These are phyloP conservation scores for Ictalurus furcatus DNA, from an alignment of 2,113 vertebrate genomes.

Conservation along the genomic window DNA sequence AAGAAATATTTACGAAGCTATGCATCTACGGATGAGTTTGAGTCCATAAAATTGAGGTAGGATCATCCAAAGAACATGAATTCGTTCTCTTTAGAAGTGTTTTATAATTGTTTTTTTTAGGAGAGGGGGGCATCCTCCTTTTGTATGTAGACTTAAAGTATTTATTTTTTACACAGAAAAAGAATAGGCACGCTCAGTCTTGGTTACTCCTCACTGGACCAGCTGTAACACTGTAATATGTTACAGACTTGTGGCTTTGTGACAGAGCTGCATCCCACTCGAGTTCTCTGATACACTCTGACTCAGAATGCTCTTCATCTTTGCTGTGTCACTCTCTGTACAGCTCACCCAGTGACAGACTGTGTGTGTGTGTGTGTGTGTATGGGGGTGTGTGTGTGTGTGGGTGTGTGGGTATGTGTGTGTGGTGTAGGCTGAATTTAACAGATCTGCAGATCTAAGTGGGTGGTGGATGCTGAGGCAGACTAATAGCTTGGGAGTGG, in stretches of 20 bases:
- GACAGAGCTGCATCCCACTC: background rate
- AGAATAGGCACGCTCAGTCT: background rate
- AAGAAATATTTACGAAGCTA: too few species aligned
- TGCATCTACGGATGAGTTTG: too few species aligned
- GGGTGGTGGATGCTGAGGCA: conserved; percentile 57
- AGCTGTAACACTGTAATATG: background rate
- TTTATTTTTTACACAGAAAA: background rate
- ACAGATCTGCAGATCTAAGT: conserved; percentile 20
- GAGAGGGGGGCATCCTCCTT: background rate
- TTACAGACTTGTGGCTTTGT: background rate
- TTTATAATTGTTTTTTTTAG: too few species aligned
- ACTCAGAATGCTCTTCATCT: background rate
- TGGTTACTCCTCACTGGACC: background rate
- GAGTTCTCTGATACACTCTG: background rate
- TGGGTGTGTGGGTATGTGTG: conserved; percentile 10
- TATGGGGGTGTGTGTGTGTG: background rate
- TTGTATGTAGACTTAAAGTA: background rate
- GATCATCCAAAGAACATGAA: background rate
- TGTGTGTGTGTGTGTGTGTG: conserved; percentile 9
- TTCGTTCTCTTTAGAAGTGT: background rate
- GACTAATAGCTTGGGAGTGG: conserved; percentile 51
- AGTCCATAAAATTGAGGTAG: background rate
- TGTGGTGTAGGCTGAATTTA: conserved; percentile 4
- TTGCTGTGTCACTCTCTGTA: background rate
- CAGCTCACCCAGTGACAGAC: background rate